Evolutionary conservation across 2,113 vertebrate species (phyloP).

Genomic region (Crotalus helleri): DNA sequence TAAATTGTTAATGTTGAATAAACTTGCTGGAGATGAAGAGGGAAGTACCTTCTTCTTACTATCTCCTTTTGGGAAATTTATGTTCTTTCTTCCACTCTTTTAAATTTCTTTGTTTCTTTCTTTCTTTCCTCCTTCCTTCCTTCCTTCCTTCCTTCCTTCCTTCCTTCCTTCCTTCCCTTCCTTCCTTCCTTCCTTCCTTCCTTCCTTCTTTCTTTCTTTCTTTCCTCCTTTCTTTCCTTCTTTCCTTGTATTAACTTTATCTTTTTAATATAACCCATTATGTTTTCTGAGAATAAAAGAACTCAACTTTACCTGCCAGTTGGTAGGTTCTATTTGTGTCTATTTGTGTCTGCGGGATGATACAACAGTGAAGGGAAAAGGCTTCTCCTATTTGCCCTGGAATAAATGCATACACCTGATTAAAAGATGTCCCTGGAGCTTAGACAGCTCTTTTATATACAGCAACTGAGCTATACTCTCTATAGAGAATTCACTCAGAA

Average conservation of each 20-base stretch:
- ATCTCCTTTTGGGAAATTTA: neutral
- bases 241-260: neutral
- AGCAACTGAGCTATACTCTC: neutral
- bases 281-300: neutral
- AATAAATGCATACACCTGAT: neutral
- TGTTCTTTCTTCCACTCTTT: neutral
- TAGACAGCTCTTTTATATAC: neutral
- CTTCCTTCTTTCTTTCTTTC: fast-evolving
- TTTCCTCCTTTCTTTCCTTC: fast-evolving
- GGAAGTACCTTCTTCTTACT: neutral
- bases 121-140: too few relatives aligned
- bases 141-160: too few relatives aligned
- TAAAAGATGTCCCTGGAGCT: neutral
- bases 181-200: neutral
- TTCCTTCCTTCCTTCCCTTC: fast-evolving
- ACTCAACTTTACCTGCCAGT: neutral
- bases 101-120: too few relatives aligned
- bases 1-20: neutral
- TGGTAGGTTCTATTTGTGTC: neutral
- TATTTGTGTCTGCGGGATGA: neutral
- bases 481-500: neutral
- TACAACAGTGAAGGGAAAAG: neutral
- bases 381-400: neutral
- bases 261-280: neutral
- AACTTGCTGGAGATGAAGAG: neutral